A percentile compares a stretch with the other conserved stretches of the same genome.
Conservation (phyloP, 92 coral and sea anemone species). For the Actinernus sp. region DNA sequence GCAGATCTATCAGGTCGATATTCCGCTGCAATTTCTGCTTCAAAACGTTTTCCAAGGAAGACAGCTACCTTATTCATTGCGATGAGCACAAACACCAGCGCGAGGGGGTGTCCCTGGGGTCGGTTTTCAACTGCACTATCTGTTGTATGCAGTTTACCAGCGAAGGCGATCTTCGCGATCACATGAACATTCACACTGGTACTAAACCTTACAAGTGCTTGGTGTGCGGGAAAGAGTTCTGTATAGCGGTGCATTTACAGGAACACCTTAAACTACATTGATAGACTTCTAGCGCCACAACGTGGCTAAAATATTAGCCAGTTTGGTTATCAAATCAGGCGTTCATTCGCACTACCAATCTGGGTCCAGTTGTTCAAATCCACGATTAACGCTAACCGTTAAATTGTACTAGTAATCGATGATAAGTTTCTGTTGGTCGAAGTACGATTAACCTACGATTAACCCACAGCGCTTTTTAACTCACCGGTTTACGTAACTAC, state of each 20-base stretch:
- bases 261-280: conserved; percentile 83
- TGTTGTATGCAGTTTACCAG: conserved; percentile 73
- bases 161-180: conserved; percentile 75
- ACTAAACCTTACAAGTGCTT: conserved; percentile 82
- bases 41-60: conserved; percentile 81
- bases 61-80: conserved; percentile 64
- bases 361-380: too few relatives aligned
- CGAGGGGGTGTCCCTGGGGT: conserved; percentile 24
- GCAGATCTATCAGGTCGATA: conserved; percentile 23
- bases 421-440: too few relatives aligned
- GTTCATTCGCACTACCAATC: too few relatives aligned
- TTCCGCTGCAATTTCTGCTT: conserved; percentile 83
- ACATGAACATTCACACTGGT: conserved; percentile 87
- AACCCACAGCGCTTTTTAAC: too few relatives aligned
- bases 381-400: too few relatives aligned
- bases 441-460: too few relatives aligned
- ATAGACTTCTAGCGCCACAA: too few relatives aligned
- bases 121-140: conserved; percentile 77
- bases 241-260: conserved; percentile 77
- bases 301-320: too few relatives aligned
- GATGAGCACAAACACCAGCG: conserved; percentile 67
- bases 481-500: too few relatives aligned
- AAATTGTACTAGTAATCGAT: too few relatives aligned
- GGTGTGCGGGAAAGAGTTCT: conserved; percentile 82
- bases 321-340: too few relatives aligned